Evolutionary conservation across 1,140 invertebrate genomes (phyloP).

Genomic region (Penaeus indicus): DNA sequence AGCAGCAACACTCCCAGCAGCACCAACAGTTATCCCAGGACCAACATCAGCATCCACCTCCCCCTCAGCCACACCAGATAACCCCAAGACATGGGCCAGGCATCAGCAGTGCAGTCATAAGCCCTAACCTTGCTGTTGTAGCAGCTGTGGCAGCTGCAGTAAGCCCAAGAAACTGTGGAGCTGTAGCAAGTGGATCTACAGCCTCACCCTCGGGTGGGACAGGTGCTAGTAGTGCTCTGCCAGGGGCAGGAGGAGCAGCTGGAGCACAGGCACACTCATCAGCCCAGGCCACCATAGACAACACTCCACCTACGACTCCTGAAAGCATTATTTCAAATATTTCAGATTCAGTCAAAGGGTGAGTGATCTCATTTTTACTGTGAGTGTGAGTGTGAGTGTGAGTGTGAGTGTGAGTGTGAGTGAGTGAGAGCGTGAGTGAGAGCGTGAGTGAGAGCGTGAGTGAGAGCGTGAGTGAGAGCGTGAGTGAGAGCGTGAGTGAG

Average conservation of each 20-base stretch:
- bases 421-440: no score
- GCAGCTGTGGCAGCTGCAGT: constrained; percentile 18
- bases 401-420: no score
- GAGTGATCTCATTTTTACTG: neutral
- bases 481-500: no score
- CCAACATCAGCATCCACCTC: constrained; percentile 7
- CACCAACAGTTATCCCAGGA: constrained; percentile 27
- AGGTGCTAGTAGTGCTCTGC: constrained; percentile 3
- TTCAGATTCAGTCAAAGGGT: constrained; percentile 57
- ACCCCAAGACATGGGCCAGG: neutral
- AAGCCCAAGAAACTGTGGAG: neutral
- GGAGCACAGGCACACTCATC: neutral
- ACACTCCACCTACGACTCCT: constrained; percentile 51
- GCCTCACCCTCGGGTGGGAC: neutral
- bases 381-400: neutral
- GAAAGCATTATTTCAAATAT: constrained; percentile 57
- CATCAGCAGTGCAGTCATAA: constrained; percentile 17
- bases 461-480: no score
- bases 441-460: no score
- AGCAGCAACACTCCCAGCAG: neutral
- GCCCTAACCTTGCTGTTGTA: constrained; percentile 13
- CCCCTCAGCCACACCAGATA: neutral
- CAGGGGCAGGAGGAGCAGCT: neutral
- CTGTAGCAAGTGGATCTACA: neutral
- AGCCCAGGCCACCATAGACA: constrained; percentile 51